Evolutionary conservation across 2,888 invertebrate genomes (phyloP).

Genomic region (Chrysina gloriosa): DNA sequence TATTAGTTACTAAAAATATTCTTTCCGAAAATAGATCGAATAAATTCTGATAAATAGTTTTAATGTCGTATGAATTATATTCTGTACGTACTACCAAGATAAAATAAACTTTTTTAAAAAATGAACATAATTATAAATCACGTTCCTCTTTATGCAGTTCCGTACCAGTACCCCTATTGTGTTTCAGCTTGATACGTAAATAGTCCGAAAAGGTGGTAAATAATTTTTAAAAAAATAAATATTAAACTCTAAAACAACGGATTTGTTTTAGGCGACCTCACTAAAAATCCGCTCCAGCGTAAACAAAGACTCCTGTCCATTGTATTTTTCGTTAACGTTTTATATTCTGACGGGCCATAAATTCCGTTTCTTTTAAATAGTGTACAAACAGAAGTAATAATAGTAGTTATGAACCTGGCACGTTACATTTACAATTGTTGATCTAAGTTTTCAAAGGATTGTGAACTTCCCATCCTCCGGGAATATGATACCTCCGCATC

Average conservation of each 20-base stretch:
- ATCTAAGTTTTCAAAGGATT: conserved; percentile 44
- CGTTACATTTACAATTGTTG: conserved; percentile 39
- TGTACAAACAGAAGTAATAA: conserved; percentile 41
- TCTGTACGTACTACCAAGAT: too few relatives aligned
- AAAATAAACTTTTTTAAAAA: too few relatives aligned
- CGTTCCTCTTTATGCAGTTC: too few relatives aligned
- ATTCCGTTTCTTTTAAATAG: conserved; percentile 46
- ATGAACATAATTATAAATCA: neutral
- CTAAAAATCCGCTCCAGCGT: too few relatives aligned
- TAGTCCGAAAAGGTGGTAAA: conserved; percentile 8
- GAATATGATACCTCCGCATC: neutral
- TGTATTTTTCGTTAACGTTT: conserved; percentile 54
- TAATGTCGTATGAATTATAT: too few relatives aligned
- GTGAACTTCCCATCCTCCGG: conserved; percentile 32
- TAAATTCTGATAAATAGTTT: too few relatives aligned
- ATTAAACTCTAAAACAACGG: conserved; percentile 40
- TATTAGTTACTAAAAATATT: too few relatives aligned
- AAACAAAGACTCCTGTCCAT: conserved; percentile 53
- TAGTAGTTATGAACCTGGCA: conserved; percentile 35
- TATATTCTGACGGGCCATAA: conserved; percentile 49
- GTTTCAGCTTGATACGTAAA: neutral
- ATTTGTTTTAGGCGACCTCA: conserved; percentile 52
- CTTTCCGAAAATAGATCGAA: too few relatives aligned
- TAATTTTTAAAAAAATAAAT: conserved; percentile 40
- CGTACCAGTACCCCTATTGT: neutral